A percentile compares a stretch with the other conserved stretches of the same genome.
phyloP scores from a whole-genome alignment of 2,797 vertebrate species.

The Catamblyrhynchus diadema region DNA sequence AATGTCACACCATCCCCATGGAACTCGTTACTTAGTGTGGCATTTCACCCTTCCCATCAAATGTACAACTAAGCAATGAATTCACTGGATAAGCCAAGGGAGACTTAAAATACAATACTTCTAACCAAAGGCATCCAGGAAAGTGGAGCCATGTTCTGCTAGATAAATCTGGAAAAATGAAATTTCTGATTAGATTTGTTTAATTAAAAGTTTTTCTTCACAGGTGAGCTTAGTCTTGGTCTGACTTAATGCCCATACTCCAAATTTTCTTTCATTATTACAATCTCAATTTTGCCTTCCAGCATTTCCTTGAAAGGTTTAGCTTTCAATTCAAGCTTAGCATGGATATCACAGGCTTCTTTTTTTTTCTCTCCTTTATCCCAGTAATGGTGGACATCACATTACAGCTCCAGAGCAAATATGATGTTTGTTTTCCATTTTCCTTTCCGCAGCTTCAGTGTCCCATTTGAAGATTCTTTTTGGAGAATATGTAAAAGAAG shows the following conservation, averaged over 20 bases:
- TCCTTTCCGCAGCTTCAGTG: not conserved
- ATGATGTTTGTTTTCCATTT: not conserved
- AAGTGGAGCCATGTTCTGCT: not conserved
- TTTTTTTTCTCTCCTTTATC: not conserved
- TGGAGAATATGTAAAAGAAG: not conserved
- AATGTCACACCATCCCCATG: not conserved
- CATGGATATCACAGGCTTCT: rapidly evolving
- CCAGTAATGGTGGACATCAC: not conserved
- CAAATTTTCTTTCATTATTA: not conserved
- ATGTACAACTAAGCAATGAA: not conserved
- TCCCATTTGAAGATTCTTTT: not conserved
- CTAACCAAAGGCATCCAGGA: not conserved
- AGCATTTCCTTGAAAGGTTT: not conserved
- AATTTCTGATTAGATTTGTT: not conserved
- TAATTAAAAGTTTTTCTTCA: not conserved
- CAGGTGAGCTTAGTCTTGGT: not conserved
- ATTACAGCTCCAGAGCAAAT: not conserved
- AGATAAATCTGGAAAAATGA: not conserved
- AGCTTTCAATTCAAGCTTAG: not conserved
- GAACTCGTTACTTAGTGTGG: not conserved
- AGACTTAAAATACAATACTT: not conserved
- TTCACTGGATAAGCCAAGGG: not conserved
- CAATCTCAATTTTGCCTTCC: not conserved
- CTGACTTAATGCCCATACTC: not conserved
- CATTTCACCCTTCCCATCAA: not conserved